Conservation (phyloP, 2,888 invertebrate species). For the Ctena decussata region DNA sequence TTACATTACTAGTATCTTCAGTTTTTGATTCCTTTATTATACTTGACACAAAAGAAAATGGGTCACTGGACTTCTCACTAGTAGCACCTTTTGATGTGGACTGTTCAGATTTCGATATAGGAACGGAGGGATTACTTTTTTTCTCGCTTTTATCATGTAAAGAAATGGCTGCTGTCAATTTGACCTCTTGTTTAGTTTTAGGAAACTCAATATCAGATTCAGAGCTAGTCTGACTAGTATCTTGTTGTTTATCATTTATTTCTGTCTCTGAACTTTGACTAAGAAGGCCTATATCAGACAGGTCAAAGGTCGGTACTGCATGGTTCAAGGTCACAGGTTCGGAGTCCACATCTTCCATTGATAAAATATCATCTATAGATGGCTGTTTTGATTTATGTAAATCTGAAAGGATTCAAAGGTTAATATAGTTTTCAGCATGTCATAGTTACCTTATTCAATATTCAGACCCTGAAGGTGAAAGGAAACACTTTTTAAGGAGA, state of each 20-base stretch:
- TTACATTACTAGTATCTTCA: not conserved
- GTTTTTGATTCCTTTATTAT: slow-evolving; percentile 34
- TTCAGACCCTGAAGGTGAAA: too few species aligned
- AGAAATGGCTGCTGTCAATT: slow-evolving; percentile 29
- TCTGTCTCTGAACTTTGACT: not conserved
- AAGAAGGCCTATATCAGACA: not conserved
- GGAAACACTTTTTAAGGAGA: too few species aligned
- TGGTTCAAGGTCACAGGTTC: not conserved
- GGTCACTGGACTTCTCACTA: slow-evolving; percentile 17
- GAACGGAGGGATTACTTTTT: not conserved
- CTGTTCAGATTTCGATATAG: not conserved
- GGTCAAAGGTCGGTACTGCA: not conserved
- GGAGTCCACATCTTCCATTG: slow-evolving; percentile 42
- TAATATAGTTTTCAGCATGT: too few species aligned
- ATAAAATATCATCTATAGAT: slow-evolving; percentile 57
- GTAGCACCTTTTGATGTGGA: not conserved
- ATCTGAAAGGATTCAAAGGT: too few species aligned
- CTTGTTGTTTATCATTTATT: not conserved
- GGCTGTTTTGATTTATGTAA: slow-evolving; percentile 10
- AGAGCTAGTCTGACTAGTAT: not conserved
- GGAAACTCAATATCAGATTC: not conserved
- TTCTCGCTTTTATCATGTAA: slow-evolving; percentile 20
- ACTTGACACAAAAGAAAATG: slow-evolving; percentile 49
- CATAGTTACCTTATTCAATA: too few species aligned
- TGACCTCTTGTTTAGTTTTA: not conserved